phyloP scores from a whole-genome alignment of 2,113 vertebrate genomes.

The Cephalophus harveyi region DNA sequence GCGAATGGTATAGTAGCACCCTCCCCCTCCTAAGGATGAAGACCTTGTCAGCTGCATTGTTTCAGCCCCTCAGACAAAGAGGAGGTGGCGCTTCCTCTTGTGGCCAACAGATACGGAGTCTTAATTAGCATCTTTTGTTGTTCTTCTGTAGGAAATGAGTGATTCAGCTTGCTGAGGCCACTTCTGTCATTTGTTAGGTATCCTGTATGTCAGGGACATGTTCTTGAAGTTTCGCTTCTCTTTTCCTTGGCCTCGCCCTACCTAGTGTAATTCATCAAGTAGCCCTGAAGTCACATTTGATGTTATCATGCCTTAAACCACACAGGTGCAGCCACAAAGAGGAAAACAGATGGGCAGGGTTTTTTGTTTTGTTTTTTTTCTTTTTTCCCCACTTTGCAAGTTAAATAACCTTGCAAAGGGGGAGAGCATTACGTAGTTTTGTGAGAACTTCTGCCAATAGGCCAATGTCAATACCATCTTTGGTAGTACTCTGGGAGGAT shows the following conservation, averaged over 20 bases:
- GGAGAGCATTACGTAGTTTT: neutral
- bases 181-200: slow-evolving; percentile 76
- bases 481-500: accelerated
- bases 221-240: slow-evolving; percentile 57
- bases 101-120: slow-evolving; percentile 69
- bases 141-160: slow-evolving; percentile 76
- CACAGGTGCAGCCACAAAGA: slow-evolving; percentile 67
- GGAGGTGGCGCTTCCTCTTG: slow-evolving; percentile 75
- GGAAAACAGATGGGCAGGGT: slow-evolving; percentile 32
- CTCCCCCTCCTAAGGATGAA: neutral
- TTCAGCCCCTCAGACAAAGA: slow-evolving; percentile 24
- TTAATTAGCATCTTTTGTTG: slow-evolving; percentile 66
- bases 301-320: slow-evolving; percentile 61
- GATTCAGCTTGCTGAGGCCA: slow-evolving; percentile 70
- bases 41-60: slow-evolving; percentile 54
- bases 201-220: slow-evolving; percentile 76
- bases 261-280: neutral
- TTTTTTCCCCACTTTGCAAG: neutral
- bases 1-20: neutral
- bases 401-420: neutral
- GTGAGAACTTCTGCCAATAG: neutral
- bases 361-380: neutral
- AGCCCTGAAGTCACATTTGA: neutral
- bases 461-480: neutral
- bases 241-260: neutral